phyloP scores from a whole-genome alignment of 2,797 vertebrate species.

The Champsocephalus esox region DNA sequence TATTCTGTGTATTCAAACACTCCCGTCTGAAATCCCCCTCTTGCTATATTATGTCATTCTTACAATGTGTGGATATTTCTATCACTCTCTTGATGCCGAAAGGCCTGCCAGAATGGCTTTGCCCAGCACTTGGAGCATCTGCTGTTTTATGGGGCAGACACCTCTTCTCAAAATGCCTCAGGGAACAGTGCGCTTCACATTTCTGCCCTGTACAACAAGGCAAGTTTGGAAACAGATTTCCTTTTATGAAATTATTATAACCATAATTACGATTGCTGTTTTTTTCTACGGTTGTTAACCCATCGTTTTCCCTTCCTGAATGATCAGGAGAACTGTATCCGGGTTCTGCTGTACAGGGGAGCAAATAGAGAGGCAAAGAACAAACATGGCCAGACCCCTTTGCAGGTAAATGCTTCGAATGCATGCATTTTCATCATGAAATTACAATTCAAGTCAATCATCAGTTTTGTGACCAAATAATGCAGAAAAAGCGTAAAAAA shows the following conservation, averaged over 20 bases:
- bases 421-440: neutral
- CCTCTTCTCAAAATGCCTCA: constrained; percentile 91
- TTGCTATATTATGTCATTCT: constrained; percentile 18
- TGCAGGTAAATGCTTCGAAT: constrained; percentile 85
- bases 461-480: neutral
- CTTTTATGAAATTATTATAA: constrained; percentile 28
- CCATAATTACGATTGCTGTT: constrained; percentile 11
- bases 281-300: constrained; percentile 31
- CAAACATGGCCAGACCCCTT: constrained; percentile 92
- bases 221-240: constrained; percentile 61
- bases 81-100: constrained; percentile 56
- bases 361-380: constrained; percentile 93
- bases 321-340: constrained; percentile 90
- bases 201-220: constrained; percentile 95
- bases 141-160: constrained; percentile 93
- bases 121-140: constrained; percentile 95
- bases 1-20: constrained; percentile 1
- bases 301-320: constrained; percentile 37
- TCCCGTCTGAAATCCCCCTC: constrained; percentile 17
- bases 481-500: neutral
- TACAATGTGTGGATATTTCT: constrained; percentile 52
- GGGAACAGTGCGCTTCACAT: constrained; percentile 94
- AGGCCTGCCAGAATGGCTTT: constrained; percentile 94
- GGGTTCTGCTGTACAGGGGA: constrained; percentile 92
- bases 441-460: neutral